Evolutionary conservation across 2,113 vertebrate genomes (phyloP).

Genomic region (Prionailurus viverrinus): DNA sequence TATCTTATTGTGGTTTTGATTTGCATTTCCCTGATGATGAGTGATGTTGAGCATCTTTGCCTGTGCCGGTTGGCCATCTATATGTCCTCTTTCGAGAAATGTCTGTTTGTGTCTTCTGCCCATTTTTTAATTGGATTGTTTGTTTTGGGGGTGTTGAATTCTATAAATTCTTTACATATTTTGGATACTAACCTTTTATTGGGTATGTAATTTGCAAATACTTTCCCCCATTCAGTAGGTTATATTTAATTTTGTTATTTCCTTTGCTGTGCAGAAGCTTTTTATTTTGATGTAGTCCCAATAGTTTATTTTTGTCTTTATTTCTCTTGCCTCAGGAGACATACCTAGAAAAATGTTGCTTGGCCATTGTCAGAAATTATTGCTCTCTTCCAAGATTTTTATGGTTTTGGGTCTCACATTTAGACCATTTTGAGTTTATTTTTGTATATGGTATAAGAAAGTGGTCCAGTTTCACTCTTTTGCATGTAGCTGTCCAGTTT

Average conservation of each 20-base stretch:
- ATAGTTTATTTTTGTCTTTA: background rate
- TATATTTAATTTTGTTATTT: background rate
- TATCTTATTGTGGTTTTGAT: background rate
- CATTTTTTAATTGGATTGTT: background rate
- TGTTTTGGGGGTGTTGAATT: background rate
- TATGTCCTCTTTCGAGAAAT: background rate
- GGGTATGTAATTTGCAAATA: background rate
- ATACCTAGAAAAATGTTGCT: background rate
- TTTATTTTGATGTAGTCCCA: background rate
- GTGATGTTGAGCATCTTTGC: background rate
- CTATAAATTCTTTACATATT: background rate
- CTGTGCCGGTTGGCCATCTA: background rate
- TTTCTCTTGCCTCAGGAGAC: background rate
- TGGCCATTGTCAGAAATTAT: background rate
- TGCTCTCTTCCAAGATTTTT: background rate
- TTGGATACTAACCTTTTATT: background rate
- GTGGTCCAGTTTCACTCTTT: background rate
- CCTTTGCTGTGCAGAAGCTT: background rate
- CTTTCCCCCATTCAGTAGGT: background rate
- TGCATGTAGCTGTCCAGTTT: background rate
- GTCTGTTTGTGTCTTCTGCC: background rate
- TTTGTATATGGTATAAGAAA: background rate
- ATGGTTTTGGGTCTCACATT: background rate
- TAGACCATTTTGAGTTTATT: background rate
- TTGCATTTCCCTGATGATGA: background rate